Evolutionary conservation across 2,113 vertebrate species (phyloP).

Genomic region (Tachysurus vachellii): DNA sequence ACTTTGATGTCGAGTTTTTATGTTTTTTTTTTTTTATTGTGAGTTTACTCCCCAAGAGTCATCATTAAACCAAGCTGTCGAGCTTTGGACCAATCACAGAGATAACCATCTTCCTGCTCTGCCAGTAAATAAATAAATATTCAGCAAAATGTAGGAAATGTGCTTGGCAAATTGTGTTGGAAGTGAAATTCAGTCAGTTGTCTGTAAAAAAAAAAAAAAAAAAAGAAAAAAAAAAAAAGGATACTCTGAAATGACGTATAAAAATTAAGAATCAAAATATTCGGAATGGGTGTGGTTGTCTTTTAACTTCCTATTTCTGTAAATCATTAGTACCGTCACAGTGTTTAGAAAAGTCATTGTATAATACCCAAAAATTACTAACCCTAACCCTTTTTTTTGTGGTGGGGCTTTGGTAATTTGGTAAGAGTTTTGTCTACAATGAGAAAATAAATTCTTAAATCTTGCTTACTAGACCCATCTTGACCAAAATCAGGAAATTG

Average conservation of each 20-base stretch:
- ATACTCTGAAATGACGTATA: neutral
- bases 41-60: conserved; percentile 59
- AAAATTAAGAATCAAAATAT: neutral
- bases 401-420: too few relatives aligned
- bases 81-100: conserved; percentile 48
- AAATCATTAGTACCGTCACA: neutral
- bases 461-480: conserved; percentile 29
- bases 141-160: conserved; percentile 9
- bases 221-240: neutral
- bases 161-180: conserved; percentile 27
- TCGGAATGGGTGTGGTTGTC: neutral
- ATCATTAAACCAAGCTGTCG: conserved; percentile 59
- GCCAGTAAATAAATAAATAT: conserved; percentile 65
- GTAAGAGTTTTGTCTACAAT: neutral
- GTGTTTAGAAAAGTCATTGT: too few relatives aligned
- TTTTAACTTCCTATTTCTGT: neutral
- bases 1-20: conserved; percentile 38
- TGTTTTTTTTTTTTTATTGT: conserved; percentile 17
- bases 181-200: conserved; percentile 20
- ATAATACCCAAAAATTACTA: neutral
- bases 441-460: neutral
- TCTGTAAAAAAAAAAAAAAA: conserved; percentile 4
- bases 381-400: too few relatives aligned
- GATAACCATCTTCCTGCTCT: conserved; percentile 65
- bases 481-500: conserved; percentile 59